These are phyloP conservation scores for Cryptocephalus moraei DNA, from an alignment of 2,888 invertebrate species.

Conservation along the genomic window DNA sequence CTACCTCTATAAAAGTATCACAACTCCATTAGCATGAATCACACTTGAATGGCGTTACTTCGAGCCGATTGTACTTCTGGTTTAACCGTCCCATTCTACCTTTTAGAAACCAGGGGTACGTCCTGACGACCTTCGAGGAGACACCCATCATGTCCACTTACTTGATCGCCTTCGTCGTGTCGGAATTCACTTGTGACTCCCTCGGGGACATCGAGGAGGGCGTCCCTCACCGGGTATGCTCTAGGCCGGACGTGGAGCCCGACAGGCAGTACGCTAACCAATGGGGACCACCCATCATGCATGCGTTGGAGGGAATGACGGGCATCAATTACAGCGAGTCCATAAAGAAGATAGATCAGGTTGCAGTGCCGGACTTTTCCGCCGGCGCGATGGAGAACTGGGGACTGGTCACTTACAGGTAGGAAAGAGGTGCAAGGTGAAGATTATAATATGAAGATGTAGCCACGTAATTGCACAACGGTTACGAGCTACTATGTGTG, in stretches of 20 bases:
- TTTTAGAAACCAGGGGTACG: too few species aligned
- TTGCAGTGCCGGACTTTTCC: slow-evolving; percentile 76
- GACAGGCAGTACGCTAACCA: slow-evolving; percentile 14
- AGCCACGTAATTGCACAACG: too few species aligned
- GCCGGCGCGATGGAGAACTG: slow-evolving; percentile 90
- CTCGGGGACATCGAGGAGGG: background rate
- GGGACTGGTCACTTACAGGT: slow-evolving; percentile 78
- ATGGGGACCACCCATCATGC: slow-evolving; percentile 14
- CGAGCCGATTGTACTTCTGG: too few species aligned
- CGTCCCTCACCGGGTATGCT: slow-evolving; percentile 15
- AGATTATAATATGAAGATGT: background rate
- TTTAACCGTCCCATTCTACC: too few species aligned
- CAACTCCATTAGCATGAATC: too few species aligned
- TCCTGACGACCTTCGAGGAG: slow-evolving; percentile 25
- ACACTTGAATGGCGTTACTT: too few species aligned
- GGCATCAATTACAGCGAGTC: slow-evolving; percentile 28
- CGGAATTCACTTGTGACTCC: slow-evolving; percentile 49
- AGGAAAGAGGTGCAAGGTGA: slow-evolving; percentile 4
- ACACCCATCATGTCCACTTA: slow-evolving; percentile 72
- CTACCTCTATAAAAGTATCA: too few species aligned
- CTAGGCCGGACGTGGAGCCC: slow-evolving; percentile 10
- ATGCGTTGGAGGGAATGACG: slow-evolving; percentile 16
- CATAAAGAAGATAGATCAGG: slow-evolving; percentile 67
- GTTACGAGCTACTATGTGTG: too few species aligned
- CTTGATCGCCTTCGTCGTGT: slow-evolving; percentile 73